phyloP scores from a whole-genome alignment of 37 sponge, comb jelly and placozoan genomes.

The Theonella swinhoei region DNA sequence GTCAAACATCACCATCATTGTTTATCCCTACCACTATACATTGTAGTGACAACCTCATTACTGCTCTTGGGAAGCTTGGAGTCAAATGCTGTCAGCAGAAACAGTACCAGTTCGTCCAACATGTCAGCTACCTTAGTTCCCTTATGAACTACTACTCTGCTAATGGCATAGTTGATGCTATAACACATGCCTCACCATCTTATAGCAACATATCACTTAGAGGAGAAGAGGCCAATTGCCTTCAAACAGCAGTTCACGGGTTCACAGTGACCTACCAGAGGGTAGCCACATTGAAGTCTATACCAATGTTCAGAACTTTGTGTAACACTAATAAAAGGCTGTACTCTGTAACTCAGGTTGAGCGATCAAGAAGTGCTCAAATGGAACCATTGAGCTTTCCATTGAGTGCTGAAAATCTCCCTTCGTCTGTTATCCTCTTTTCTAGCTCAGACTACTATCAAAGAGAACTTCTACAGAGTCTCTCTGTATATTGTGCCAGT shows the following conservation, averaged over 20 bases:
- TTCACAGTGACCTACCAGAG: not conserved
- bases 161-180: slow-evolving; percentile 15
- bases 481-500: slow-evolving; percentile 6
- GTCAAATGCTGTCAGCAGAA: not conserved
- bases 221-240: slow-evolving; percentile 16
- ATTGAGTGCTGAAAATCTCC: slow-evolving; percentile 13
- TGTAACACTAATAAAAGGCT: not conserved
- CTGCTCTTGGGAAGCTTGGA: not conserved
- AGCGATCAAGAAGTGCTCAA: not conserved
- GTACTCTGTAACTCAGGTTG: slow-evolving; percentile 6
- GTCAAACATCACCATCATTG: not conserved
- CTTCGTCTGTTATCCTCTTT: slow-evolving; percentile 14
- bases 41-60: not conserved
- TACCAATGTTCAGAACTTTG: not conserved
- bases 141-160: not conserved
- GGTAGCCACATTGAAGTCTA: not conserved
- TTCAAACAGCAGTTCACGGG: not conserved
- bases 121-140: not conserved
- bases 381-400: slow-evolving; percentile 15
- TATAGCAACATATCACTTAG: not conserved
- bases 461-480: slow-evolving; percentile 6
- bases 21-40: not conserved
- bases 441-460: not conserved
- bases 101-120: not conserved
- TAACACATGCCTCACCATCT: not conserved